Conservation (phyloP, 2,888 invertebrate species). For the Rotaria sp. region DNA sequence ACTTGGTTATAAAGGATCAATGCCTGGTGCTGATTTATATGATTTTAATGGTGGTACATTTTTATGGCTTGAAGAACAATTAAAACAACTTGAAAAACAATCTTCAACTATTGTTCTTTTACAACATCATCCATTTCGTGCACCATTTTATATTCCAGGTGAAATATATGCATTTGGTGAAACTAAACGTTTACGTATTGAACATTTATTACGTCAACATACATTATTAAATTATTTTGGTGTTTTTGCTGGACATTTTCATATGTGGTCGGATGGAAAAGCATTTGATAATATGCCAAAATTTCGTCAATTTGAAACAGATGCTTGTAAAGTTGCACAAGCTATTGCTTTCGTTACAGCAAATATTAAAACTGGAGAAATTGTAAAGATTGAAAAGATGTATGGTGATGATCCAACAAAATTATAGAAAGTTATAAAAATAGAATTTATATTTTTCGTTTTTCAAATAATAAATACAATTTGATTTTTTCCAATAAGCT, state of each 20-base stretch:
- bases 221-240: neutral
- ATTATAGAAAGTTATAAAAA: no score
- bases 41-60: constrained; percentile 6
- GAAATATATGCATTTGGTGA: constrained; percentile 13
- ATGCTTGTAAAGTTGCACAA: constrained; percentile 26
- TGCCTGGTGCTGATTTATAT: constrained; percentile 14
- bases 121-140: constrained; percentile 17
- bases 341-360: neutral
- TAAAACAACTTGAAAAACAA: neutral
- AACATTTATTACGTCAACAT: neutral
- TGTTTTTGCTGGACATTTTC: constrained; percentile 25
- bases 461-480: no score
- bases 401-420: constrained; percentile 13
- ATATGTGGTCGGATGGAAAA: constrained; percentile 6
- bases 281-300: neutral
- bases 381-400: neutral
- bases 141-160: constrained; percentile 6
- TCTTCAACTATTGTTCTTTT: neutral
- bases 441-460: no score
- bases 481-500: no score
- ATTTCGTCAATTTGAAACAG: constrained; percentile 23
- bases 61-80: neutral
- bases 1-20: constrained; percentile 3
- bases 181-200: neutral
- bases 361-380: neutral